Evolutionary conservation across 1,140 invertebrate species (phyloP), one percentile per base, ranked within the genome.

Genomic region (Dendroctonus valens): DNA sequence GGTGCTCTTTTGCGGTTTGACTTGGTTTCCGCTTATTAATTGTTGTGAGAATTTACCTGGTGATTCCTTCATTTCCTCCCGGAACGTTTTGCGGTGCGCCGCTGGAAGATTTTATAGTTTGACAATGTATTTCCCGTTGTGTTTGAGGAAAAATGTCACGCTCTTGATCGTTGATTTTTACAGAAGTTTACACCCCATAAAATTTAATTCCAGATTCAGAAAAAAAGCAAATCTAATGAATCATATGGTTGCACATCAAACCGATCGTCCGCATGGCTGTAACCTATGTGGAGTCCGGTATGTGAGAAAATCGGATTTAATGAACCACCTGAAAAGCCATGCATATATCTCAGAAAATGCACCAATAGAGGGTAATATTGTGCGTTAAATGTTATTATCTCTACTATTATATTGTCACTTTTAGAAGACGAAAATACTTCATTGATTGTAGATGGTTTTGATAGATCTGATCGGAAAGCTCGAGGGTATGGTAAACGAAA

Each of bases 211-310:
- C 40, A 65, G 65, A 15, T 93, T 93, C 73, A 83, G 89, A 5
- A 92, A 92, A 74, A 92, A 92, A 74, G 87, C 87, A 9, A 90
- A 89, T 63, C 79, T 92, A 0, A 90, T 91, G 85, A 91, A 89
- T 75, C 91, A 93, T 72, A 92, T 93, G 89, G 84, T 91, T 2
- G 86, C 89, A 0, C 90, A 92, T 80, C 89, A 92, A 75, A 90
- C 87, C 39, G 89, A 92, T 75, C 69, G 89, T 5, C 88, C 89
- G 0, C 88, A 90, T 75, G 84, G 86, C 3, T 91, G 90, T 73
- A 91, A 91, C 75, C 74, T 92, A 42, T 92, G 91, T 73, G 90
- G 89, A 0, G 87, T 88, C 7, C 83, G 89, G 6, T 92, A 91
- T 73, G 85, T 89, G 5, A 82, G 89, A 49, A 90, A 89, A 68